Conservation (phyloP, 2,888 invertebrate genomes). For the Eristalis tenax region DNA sequence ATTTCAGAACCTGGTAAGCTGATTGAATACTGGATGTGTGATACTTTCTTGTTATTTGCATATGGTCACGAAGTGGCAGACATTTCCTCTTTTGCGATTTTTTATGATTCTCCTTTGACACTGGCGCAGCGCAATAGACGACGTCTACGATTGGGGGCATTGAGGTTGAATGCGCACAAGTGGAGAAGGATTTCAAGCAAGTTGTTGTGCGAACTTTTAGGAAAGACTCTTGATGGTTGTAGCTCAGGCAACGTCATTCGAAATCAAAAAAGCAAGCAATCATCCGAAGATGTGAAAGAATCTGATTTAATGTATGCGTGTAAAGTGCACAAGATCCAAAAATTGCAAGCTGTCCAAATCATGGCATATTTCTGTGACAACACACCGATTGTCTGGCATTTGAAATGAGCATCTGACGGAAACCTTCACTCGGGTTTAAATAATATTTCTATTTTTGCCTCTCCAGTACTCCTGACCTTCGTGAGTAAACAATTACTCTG, state of each 20-base stretch:
- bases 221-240: too few species aligned
- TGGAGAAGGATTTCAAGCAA: too few species aligned
- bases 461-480: slow-evolving; percentile 43
- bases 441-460: neutral
- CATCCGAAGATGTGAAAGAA: too few species aligned
- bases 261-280: too few species aligned
- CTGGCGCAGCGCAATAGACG: neutral
- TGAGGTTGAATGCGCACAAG: too few species aligned
- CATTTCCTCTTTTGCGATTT: neutral
- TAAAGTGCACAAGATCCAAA: neutral
- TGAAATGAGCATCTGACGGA: neutral
- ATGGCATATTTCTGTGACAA: neutral
- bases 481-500: slow-evolving; percentile 48
- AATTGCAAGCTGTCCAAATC: neutral
- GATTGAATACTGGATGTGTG: neutral
- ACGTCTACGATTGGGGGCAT: too few species aligned
- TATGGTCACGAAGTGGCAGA: neutral
- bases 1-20: neutral
- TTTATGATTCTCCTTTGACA: neutral
- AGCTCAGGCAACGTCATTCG: too few species aligned
- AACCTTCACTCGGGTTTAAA: slow-evolving; percentile 80
- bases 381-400: neutral
- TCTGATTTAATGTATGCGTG: too few species aligned
- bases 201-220: too few species aligned
- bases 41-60: neutral